A percentile compares a stretch with the other conserved stretches of the same genome.
phyloP scores from a whole-genome alignment of 2,888 invertebrate species.

The Ophion ellenae region DNA sequence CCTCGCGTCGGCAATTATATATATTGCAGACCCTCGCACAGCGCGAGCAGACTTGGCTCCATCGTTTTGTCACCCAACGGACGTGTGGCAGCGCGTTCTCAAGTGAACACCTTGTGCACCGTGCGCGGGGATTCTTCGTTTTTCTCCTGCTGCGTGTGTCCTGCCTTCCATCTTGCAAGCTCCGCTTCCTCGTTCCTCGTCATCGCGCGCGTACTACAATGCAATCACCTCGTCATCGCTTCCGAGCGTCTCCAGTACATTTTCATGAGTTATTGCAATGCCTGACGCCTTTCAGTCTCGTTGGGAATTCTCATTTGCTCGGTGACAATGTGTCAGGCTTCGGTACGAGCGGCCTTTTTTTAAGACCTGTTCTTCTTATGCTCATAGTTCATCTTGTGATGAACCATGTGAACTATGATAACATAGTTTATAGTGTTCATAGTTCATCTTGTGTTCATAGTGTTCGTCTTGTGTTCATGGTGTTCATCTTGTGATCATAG shows the following conservation, averaged over 20 bases:
- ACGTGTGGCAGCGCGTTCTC: slow-evolving; percentile 75
- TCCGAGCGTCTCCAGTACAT: slow-evolving; percentile 33
- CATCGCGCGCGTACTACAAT: slow-evolving; percentile 1
- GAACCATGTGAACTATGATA: too few relatives aligned
- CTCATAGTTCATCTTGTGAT: neutral
- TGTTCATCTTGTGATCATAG: too few relatives aligned
- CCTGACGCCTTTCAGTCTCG: slow-evolving; percentile 45
- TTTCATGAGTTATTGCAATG: slow-evolving; percentile 54
- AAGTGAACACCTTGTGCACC: slow-evolving; percentile 21
- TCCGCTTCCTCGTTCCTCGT: slow-evolving; percentile 32
- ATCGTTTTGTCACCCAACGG: slow-evolving; percentile 67
- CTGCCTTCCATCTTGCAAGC: neutral
- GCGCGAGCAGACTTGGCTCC: slow-evolving; percentile 36
- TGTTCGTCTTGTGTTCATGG: too few relatives aligned
- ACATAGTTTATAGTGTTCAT: too few relatives aligned
- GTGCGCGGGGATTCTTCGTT: slow-evolving; percentile 35
- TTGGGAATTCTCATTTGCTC: slow-evolving; percentile 24
- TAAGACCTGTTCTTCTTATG: neutral
- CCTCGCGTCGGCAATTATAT: slow-evolving; percentile 76
- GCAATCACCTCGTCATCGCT: slow-evolving; percentile 37
- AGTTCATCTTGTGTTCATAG: too few relatives aligned
- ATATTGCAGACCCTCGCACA: slow-evolving; percentile 73
- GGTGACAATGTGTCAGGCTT: slow-evolving; percentile 11
- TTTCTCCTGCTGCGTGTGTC: slow-evolving; percentile 35
- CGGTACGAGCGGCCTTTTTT: slow-evolving; percentile 15